These are phyloP conservation scores for Albula glossodonta DNA, from an alignment of 2,113 vertebrate genomes.

Conservation along the genomic window DNA sequence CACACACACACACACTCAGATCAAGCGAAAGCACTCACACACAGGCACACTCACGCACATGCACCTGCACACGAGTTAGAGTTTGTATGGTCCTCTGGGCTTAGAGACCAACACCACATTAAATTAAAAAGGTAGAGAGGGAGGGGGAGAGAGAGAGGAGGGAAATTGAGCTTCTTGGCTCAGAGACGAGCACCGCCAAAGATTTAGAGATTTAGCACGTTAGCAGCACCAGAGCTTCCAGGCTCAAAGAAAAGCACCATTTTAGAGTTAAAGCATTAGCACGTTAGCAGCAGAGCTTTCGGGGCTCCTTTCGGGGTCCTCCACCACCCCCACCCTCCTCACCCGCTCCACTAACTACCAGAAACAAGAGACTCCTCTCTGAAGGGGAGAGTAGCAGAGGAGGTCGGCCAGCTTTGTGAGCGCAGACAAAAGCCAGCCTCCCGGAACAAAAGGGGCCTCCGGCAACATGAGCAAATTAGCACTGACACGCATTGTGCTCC, in stretches of 20 bases:
- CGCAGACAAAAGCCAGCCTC: constrained; percentile 4
- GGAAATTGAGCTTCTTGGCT: too few relatives aligned
- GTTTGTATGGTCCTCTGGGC: too few relatives aligned
- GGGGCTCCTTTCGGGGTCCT: neutral
- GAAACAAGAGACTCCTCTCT: neutral
- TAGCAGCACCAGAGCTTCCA: too few relatives aligned
- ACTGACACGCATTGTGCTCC: constrained; percentile 1
- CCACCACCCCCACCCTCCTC: too few relatives aligned
- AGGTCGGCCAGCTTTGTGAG: neutral
- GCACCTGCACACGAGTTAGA: too few relatives aligned
- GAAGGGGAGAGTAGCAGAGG: neutral
- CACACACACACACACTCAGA: neutral
- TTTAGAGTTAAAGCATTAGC: too few relatives aligned
- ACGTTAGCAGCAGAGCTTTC: neutral
- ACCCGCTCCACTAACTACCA: neutral
- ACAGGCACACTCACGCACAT: neutral
- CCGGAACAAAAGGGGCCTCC: neutral
- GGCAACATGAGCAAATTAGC: neutral
- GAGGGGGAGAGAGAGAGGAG: too few relatives aligned
- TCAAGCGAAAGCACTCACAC: neutral
- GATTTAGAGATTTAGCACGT: too few relatives aligned
- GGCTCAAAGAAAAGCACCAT: too few relatives aligned
- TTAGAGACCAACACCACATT: too few relatives aligned
- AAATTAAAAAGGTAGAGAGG: too few relatives aligned
- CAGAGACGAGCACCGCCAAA: too few relatives aligned